Conservation (phyloP, 2,797 vertebrate species). For the Cyclura pinguis region DNA sequence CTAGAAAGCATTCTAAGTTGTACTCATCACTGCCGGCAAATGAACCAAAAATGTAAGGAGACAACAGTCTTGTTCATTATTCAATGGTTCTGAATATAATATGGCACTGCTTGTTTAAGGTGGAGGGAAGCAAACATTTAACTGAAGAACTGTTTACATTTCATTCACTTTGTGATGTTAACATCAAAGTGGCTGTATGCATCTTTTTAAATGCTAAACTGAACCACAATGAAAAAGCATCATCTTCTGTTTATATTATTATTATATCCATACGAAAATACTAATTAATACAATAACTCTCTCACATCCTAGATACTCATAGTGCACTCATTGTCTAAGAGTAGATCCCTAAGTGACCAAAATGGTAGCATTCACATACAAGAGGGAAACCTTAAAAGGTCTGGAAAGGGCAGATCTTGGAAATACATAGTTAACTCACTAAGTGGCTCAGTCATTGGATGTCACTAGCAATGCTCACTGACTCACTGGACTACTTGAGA, state of each 20-base stretch:
- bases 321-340: background rate
- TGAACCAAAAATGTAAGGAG: conserved; percentile 69
- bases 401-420: background rate
- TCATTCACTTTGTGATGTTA: conserved; percentile 59
- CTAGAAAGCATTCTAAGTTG: conserved; percentile 77
- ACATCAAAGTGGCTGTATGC: conserved; percentile 58
- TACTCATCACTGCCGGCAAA: conserved; percentile 76
- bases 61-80: conserved; percentile 57
- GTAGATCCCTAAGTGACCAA: background rate
- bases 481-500: too few relatives aligned
- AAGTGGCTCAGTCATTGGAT: too few relatives aligned
- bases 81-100: conserved; percentile 65
- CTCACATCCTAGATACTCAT: background rate
- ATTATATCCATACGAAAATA: background rate
- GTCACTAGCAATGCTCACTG: too few relatives aligned
- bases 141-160: conserved; percentile 61
- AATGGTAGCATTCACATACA: background rate
- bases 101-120: conserved; percentile 52
- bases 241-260: conserved; percentile 6
- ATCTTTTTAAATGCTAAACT: conserved; percentile 50
- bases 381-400: background rate
- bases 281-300: background rate
- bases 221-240: conserved; percentile 41
- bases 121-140: conserved; percentile 51
- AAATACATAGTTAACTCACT: too few relatives aligned